A percentile compares a stretch with the other conserved stretches of the same genome.
Evolutionary conservation across 2,797 vertebrate genomes (phyloP).

Genomic region (Argentina silus): DNA sequence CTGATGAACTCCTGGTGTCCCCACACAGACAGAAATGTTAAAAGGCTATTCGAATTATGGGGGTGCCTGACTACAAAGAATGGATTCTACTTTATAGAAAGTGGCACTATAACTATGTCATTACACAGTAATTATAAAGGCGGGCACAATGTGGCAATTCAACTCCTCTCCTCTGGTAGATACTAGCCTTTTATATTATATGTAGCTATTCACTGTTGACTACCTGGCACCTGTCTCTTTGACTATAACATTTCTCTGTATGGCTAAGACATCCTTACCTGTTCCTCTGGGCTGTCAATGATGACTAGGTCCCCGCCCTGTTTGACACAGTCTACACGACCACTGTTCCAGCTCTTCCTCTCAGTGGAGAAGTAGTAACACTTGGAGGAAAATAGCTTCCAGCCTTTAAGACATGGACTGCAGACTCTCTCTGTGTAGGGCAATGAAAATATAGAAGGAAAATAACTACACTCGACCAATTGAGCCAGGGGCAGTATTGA

Average conservation of each 20-base stretch:
- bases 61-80: background rate
- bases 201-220: too few species aligned
- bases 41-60: too few species aligned
- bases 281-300: background rate
- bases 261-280: background rate
- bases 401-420: slow-evolving; percentile 1
- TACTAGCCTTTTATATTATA: too few species aligned
- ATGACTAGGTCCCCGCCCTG: slow-evolving; percentile 2
- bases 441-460: background rate
- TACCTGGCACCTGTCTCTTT: too few species aligned
- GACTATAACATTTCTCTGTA: too few species aligned
- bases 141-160: too few species aligned
- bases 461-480: background rate
- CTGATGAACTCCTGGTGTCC: slow-evolving; percentile 10
- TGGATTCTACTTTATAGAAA: background rate
- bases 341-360: slow-evolving; percentile 11
- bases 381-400: background rate
- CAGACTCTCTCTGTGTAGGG: background rate
- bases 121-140: background rate
- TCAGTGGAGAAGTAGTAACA: slow-evolving; percentile 21
- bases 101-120: background rate
- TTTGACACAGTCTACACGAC: slow-evolving; percentile 12
- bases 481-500: background rate
- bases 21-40: background rate
- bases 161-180: too few species aligned